Evolutionary conservation across 2,113 vertebrate species (phyloP).

Genomic region (Cebus imitator): DNA sequence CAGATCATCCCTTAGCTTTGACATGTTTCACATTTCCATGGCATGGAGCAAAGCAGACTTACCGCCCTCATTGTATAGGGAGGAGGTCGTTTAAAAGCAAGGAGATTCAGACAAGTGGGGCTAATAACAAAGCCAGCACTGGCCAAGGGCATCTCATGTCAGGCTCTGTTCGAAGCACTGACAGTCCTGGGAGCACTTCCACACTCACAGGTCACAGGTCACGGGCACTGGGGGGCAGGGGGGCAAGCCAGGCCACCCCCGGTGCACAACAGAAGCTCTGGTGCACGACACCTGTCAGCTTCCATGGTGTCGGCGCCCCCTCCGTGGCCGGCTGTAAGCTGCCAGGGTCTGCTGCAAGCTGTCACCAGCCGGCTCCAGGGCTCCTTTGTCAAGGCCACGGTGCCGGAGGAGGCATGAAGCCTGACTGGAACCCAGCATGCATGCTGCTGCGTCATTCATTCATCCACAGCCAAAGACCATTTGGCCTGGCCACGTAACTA

Average conservation of each 20-base stretch:
- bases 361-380: not conserved
- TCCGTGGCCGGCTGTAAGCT: not conserved
- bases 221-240: not conserved
- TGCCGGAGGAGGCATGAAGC: not conserved
- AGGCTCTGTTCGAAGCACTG: too few species aligned
- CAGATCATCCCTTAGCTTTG: accelerated
- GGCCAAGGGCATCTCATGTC: accelerated
- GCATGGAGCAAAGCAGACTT: not conserved
- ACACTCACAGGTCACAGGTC: too few species aligned
- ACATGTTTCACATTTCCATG: not conserved
- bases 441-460: accelerated
- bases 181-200: too few species aligned
- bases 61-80: accelerated
- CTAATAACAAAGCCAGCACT: not conserved
- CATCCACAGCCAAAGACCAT: accelerated
- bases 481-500: accelerated
- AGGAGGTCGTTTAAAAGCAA: not conserved
- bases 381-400: not conserved
- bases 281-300: not conserved
- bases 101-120: accelerated
- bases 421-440: accelerated
- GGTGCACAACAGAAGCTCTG: accelerated
- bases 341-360: not conserved
- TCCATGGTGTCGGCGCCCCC: not conserved
- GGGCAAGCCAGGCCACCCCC: too few species aligned